phyloP scores from a whole-genome alignment of 2,113 vertebrate species.

The Fregata magnificens region DNA sequence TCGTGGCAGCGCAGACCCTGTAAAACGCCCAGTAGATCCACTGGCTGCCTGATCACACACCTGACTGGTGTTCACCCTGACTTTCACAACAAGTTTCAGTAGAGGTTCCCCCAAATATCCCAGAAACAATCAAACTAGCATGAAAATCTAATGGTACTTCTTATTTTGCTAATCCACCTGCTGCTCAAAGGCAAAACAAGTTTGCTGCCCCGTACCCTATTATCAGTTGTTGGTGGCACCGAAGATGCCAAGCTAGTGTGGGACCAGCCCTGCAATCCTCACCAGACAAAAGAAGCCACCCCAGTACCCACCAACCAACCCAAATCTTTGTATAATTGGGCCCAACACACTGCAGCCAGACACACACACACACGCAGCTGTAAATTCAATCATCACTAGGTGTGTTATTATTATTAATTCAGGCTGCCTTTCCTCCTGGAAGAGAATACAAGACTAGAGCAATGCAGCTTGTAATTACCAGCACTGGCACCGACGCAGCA shows the following conservation, averaged over 20 bases:
- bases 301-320: neutral
- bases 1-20: accelerated
- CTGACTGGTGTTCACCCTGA: neutral
- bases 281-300: neutral
- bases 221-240: neutral
- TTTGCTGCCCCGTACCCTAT: neutral
- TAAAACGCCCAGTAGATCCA: neutral
- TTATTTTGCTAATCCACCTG: neutral
- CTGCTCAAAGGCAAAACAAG: neutral
- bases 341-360: neutral
- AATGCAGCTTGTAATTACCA: neutral
- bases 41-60: neutral
- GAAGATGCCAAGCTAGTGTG: neutral
- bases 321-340: neutral
- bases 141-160: neutral
- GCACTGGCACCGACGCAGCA: neutral
- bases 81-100: neutral
- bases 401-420: neutral
- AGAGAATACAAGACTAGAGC: neutral
- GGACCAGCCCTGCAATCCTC: neutral
- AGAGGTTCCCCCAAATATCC: neutral
- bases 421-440: neutral
- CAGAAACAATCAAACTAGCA: neutral
- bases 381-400: neutral
- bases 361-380: neutral